Conservation (phyloP, 2,797 vertebrate genomes). For the Picus viridis region DNA sequence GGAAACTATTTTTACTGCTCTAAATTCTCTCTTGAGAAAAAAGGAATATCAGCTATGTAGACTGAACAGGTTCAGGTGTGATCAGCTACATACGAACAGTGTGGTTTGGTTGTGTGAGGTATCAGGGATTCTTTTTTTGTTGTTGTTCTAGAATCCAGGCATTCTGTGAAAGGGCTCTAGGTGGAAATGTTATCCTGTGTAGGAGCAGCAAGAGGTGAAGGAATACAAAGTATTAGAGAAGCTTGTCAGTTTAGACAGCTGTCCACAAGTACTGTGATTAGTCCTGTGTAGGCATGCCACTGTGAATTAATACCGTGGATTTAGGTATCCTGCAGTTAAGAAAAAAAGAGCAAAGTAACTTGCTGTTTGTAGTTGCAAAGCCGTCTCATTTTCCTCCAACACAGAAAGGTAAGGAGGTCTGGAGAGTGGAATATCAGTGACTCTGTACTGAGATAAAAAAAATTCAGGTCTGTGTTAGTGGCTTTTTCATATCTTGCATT, state of each 20-base stretch:
- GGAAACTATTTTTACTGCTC: not conserved
- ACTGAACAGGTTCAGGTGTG: conserved; percentile 37
- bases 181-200: conserved; percentile 76
- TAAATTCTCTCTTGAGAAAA: conserved; percentile 48
- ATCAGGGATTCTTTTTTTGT: not conserved
- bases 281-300: not conserved
- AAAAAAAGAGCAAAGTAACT: conserved; percentile 5
- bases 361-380: not conserved
- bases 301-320: not conserved
- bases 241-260: conserved; percentile 40
- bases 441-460: not conserved
- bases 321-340: conserved; percentile 5
- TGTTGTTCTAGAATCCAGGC: conserved; percentile 61
- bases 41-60: not conserved
- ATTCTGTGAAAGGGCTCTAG: conserved; percentile 76
- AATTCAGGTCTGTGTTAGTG: not conserved
- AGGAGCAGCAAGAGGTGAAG: conserved; percentile 52
- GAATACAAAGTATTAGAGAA: conserved; percentile 33
- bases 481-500: not conserved
- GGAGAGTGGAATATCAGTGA: not conserved
- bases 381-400: not conserved
- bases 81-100: not conserved
- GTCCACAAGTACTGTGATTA: not conserved
- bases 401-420: not conserved
- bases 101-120: not conserved